Evolutionary conservation across 1,140 invertebrate genomes (phyloP).

Genomic region (Calephelis virginiensis): DNA sequence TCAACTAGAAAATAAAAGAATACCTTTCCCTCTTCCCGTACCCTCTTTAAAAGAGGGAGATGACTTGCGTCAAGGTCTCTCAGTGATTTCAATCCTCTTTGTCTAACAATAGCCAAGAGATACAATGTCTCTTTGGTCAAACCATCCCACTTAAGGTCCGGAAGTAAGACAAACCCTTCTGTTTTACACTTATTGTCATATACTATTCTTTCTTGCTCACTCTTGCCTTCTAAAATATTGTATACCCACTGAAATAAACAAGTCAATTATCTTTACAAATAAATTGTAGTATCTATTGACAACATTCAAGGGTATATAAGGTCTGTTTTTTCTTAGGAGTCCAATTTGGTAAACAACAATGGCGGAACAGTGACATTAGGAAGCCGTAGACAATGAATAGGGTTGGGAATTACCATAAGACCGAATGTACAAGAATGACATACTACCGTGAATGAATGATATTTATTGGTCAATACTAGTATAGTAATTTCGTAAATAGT

Average conservation of each 20-base stretch:
- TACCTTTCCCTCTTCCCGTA: conserved; percentile 85
- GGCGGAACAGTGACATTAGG: no score
- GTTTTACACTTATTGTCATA: conserved; percentile 7
- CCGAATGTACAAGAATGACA: no score
- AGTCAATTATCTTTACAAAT: no score
- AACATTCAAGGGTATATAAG: no score
- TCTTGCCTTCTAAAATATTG: conserved; percentile 95
- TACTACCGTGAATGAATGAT: no score
- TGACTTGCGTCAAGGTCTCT: conserved; percentile 89
- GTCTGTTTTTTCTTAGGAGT: no score
- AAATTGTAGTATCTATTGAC: no score
- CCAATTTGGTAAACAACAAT: no score
- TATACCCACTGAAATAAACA: conserved; percentile 92
- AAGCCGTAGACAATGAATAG: no score
- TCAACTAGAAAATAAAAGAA: conserved; percentile 39
- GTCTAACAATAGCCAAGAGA: conserved; percentile 69
- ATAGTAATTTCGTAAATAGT: no score
- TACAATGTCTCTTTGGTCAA: conserved; percentile 84
- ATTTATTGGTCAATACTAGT: no score
- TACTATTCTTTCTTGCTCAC: conserved; percentile 78
- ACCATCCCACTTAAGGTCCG: conserved; percentile 97
- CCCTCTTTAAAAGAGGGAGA: conserved; percentile 90
- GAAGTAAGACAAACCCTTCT: conserved; percentile 89
- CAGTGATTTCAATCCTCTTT: conserved; percentile 87
- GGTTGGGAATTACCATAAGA: no score